Evolutionary conservation across 2,113 vertebrate genomes (phyloP), one percentile per base, ranked within the genome.

Genomic region (Meriones unguiculatus): DNA sequence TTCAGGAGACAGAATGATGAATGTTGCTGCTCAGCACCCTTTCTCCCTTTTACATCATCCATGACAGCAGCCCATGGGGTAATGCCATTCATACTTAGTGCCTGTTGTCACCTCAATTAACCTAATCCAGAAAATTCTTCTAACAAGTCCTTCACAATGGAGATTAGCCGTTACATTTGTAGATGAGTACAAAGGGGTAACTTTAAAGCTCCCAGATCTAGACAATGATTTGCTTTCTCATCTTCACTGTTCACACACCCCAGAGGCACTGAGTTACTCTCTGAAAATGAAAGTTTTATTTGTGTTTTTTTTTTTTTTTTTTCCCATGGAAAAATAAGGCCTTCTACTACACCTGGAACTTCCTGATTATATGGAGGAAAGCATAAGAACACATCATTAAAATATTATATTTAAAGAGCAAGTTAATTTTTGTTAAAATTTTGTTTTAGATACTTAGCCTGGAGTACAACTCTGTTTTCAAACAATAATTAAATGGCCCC

Each of bases 391-490:
- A 41, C 52, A 87, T 84, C 4, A 95, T 93, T 97, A 90, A 96
- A 91, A 76, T 86, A 72, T 13, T 35, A 69, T 59, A 46, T 52
- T 62, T n/a, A 59, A 5, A 87, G 50, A 77, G 25, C 11, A 38
- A 67, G 24, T 41, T 76, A 32, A 70, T n/a, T 81, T 46, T n/a
- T 93, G 30, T 97, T 97, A 67, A 89, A 91, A 28, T 94, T 95
- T 96, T 78, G 14, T 62, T 35, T 95, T 67, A 50, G 38, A 86
- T 95, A 18, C 4, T 96, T 67, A 89, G 64, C 54, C 84, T 97
- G 78, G 18, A 97, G 94, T 25, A 57, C 30, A 94, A 88, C 89
- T 76, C 59, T 82, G 32, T 98, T 97, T 97, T 87, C 38, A 96
- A 62, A 62, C 62, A 15, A 96, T 97, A 96, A 92, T 67, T 38